Evolutionary conservation across 1,140 invertebrate species (phyloP), one percentile per base, ranked within the genome.

Genomic region (Samia ricini): DNA sequence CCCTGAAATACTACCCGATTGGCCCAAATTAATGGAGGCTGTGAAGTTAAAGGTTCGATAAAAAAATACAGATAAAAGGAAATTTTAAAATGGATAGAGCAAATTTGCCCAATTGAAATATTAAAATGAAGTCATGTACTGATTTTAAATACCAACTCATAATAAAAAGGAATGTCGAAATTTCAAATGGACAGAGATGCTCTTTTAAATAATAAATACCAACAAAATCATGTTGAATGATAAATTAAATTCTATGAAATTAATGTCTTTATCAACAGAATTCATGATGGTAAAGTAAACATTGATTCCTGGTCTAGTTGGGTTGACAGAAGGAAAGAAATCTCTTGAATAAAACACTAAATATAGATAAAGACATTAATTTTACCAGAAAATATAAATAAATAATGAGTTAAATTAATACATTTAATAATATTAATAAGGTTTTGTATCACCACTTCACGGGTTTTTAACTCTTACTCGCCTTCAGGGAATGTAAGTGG

Each of bases 41-140:
- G 91, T 91, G 74, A 92, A 91, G 90, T 84, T 89, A 84, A 93
- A 93, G 92, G 92, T 93, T 93, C 92, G 92, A 85, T 91, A 79
- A 88, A 86, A 85, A 76, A 77, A 77, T 80, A 71, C 70, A 66
- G 74, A 49, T 84, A 83, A 86, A 86, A 76, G 62, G 68, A 76
- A 79, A 79, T 26, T 48, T 23, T 76, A 60, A 72, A 76, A 77
- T 20, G 77, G 68, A 56, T 56, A 66, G 72, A 77, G 68, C 67
- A 23, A 61, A 67, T 72, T 61, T 68, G 69, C 65, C 60, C 76
- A 85, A 66, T 87, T 78, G 69, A 75, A 87, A 80, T 59, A 59
- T 19, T 24, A 50, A 23, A 18, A 24, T 33, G n/a, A 21, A 12
- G 10, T 58, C 12, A 21, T 58, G 12, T 22, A 22, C 21, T 36